Base-by-base conservation (phyloP, 2,797 vertebrate species). In the Pantherophis vulpinus region DNA sequence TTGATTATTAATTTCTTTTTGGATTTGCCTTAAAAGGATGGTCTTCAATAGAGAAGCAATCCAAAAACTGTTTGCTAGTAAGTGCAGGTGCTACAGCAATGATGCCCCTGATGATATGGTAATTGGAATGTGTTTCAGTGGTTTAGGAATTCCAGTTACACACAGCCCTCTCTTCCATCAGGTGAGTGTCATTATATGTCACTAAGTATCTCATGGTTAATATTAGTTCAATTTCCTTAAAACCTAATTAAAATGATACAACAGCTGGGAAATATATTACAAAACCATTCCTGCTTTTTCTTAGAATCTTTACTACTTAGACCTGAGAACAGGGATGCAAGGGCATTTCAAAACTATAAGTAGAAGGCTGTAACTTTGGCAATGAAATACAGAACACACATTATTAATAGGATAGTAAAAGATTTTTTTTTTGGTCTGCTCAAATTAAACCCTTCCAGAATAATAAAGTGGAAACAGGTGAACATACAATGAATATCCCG, bases 41-140 rank as follows among this genome's bases (percentile, higher is more conserved):
- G 98, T 99, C 96, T 99, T 99, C 97, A 99, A 99, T 97, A 98
- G 98, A 96, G 96, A 97, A 95, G 98, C 99, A 27, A 98, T 99
- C 95, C 96, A 97, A 91, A 98, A 94, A 87, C 98, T 99, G 37
- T 97, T 99, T 5, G 94, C 96, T 93, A 99, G 99, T 90, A 98
- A 98, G 95, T 99, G 99, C 94, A 98, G 98, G n/a, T 99, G 99
- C 96, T 99, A 99, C 97, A 99, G 99, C 97, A 98, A 98, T 37
- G 98, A 99, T 0, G 99, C 99, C 0, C 99, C 99, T 0, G 99
- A 99, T 90, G 99, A 99, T 96, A 99, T 99, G 99, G 99, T 99
- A 94, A 98, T 99, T 96, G 99, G 99, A 29, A 99, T 99, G 99
- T 99, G 99, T 95, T 98, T 99, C 96, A 99, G 98, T 63, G 98